These are phyloP conservation scores for Parnassius orleans DNA, from an alignment of 2,888 invertebrate genomes.

Conservation along the genomic window DNA sequence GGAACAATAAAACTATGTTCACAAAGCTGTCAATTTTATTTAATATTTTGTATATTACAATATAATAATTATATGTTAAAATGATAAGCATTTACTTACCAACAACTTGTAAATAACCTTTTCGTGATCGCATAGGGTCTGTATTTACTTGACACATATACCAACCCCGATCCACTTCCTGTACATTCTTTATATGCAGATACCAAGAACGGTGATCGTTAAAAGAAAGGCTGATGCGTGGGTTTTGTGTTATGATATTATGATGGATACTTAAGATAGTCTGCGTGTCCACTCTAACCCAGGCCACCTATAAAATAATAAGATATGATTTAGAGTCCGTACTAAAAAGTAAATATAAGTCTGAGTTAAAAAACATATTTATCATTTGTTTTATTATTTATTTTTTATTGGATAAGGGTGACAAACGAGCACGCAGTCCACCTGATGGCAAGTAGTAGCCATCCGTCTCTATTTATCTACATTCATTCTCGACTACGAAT, in stretches of 20 bases:
- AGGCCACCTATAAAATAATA: slow-evolving; percentile 86
- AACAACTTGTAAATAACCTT: slow-evolving; percentile 94
- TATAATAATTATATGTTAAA: not conserved
- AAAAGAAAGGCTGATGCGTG: slow-evolving; percentile 91
- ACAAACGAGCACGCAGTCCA: too few species aligned
- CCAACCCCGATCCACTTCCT: slow-evolving; percentile 94
- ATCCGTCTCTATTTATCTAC: too few species aligned
- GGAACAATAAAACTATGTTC: too few species aligned
- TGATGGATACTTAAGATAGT: slow-evolving; percentile 95
- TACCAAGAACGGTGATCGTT: slow-evolving; percentile 96
- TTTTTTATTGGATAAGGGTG: too few species aligned
- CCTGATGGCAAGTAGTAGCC: too few species aligned
- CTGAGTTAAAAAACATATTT: too few species aligned
- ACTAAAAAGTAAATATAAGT: too few species aligned
- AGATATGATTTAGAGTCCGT: too few species aligned
- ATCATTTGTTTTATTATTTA: too few species aligned
- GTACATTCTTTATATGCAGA: slow-evolving; percentile 92
- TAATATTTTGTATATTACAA: too few species aligned
- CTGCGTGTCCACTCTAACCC: slow-evolving; percentile 96
- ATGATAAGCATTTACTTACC: slow-evolving; percentile 81
- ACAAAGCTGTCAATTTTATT: too few species aligned
- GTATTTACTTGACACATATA: slow-evolving; percentile 97
- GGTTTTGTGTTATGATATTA: slow-evolving; percentile 94
- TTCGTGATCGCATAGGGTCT: slow-evolving; percentile 94
- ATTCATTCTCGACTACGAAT: too few species aligned